Base-by-base conservation (phyloP, 2,888 invertebrate genomes). In the Epinotia brunnichana region DNA sequence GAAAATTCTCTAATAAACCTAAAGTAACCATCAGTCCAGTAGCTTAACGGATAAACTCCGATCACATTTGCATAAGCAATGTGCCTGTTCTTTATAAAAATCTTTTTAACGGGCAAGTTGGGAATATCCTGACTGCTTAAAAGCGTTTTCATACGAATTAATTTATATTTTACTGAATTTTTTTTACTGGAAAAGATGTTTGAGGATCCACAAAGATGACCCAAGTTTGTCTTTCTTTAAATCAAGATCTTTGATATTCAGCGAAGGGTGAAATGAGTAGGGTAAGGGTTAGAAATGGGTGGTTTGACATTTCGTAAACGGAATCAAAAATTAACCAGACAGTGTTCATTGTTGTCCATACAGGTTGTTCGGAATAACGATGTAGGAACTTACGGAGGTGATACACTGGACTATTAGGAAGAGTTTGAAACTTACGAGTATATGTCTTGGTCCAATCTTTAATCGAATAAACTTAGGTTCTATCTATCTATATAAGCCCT, bases 1-100 rank as follows among this genome's bases (percentile, higher is more conserved):
- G 3, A 41, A 64, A 54, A 54, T 21, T 29, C 63, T 15, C 64
- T 54, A 39, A 19, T 62, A 54, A 54, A 66, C 39, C 53, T 56
- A 39, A 15, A 56, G n/a, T 19, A 15, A 56, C 66, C 41, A 56
- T 66, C n/a, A 41, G 21, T 66, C 39, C 39, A 19, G 54, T 19
- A 39, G 35, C 39, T 64, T 54, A 69, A 51, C n/a, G 60, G 59
- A 64, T 66, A 59, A 41, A 57, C 21, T 7, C 29, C 29, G 29
- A 44, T 54, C 48, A 21, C 17, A 53, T 67, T 67, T 62, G 67
- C 56, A 67, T 66, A 67, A 67, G 29, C 60, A 66, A 60, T 60
- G 19, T 24, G 17, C 21, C 39, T 11, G 17, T 2, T 44, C 41
- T 10, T n/a, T 21, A 64, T 53, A 64, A 70, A 70, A 53, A 51